Percentiles rank a stretch among this genome's conserved stretches.
Conservation (phyloP, 2,888 invertebrate species). For the Lochmaea crataegi region DNA sequence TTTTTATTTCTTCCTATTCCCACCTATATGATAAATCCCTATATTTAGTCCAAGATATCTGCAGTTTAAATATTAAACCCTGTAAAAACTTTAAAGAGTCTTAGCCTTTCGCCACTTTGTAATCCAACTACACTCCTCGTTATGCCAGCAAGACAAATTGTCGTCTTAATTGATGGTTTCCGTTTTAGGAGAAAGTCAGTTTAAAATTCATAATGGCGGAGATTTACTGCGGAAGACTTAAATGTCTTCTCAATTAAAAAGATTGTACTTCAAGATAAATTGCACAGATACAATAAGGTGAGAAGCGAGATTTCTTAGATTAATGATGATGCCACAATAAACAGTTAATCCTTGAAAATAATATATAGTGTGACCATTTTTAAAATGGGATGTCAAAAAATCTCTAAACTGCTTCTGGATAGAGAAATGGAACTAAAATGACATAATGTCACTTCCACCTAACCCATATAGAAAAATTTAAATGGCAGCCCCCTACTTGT, state of each 20-base stretch:
- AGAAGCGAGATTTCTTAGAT: neutral
- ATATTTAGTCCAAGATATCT: neutral
- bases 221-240: slow-evolving; percentile 14
- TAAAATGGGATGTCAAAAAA: no score
- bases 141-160: slow-evolving; percentile 5
- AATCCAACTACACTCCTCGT: slow-evolving; percentile 3
- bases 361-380: no score
- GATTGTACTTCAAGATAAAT: neutral
- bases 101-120: neutral
- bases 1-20: no score
- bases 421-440: no score
- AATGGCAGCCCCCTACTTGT: no score
- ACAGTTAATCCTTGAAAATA: no score
- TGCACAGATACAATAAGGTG: neutral
- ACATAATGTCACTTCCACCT: no score
- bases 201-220: slow-evolving; percentile 17
- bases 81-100: neutral
- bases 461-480: no score
- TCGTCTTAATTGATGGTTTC: slow-evolving; percentile 17
- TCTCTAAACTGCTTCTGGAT: no score
- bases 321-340: neutral
- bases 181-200: slow-evolving; percentile 17
- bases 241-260: slow-evolving; percentile 13
- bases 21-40: no score
- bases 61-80: neutral